A percentile compares a stretch with the other conserved stretches of the same genome.
These are phyloP conservation scores for Poecilus cupreus DNA, from an alignment of 2,888 invertebrate genomes.

Conservation along the genomic window DNA sequence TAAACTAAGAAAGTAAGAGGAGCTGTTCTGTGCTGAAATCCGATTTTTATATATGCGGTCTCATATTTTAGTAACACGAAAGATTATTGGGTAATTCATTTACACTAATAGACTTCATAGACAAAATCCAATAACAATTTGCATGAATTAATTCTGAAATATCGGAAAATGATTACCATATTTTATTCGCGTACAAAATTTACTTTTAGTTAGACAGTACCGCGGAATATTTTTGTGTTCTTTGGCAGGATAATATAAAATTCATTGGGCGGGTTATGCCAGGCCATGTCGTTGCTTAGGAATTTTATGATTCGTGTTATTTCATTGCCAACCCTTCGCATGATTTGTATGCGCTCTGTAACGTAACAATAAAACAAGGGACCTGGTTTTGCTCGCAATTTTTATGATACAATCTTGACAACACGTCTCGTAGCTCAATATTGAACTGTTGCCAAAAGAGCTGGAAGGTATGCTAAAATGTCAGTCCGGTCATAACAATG, in stretches of 20 bases:
- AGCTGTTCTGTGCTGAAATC: too few relatives aligned
- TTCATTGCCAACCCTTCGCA: slow-evolving; percentile 37
- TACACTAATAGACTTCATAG: background rate
- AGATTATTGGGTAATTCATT: background rate
- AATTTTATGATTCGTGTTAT: slow-evolving; percentile 30
- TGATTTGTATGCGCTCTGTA: slow-evolving; percentile 37
- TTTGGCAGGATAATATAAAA: slow-evolving; percentile 2
- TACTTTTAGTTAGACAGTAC: background rate
- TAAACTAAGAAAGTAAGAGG: too few relatives aligned
- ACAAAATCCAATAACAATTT: slow-evolving; percentile 3
- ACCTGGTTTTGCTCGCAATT: slow-evolving; percentile 14
- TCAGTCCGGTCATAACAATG: background rate
- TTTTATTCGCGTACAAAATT: background rate
- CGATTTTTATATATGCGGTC: too few relatives aligned
- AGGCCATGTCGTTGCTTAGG: background rate
- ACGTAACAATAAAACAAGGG: slow-evolving; percentile 17
- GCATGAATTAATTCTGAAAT: background rate
- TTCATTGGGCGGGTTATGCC: slow-evolving; percentile 5
- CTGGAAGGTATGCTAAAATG: slow-evolving; percentile 32
- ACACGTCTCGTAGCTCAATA: slow-evolving; percentile 17
- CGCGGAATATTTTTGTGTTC: background rate
- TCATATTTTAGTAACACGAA: background rate
- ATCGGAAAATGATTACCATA: slow-evolving; percentile 19
- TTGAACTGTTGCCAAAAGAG: slow-evolving; percentile 35
- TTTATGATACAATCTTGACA: slow-evolving; percentile 46